Base-by-base conservation (phyloP, 2,888 invertebrate species). In the Andrena bucephala region DNA sequence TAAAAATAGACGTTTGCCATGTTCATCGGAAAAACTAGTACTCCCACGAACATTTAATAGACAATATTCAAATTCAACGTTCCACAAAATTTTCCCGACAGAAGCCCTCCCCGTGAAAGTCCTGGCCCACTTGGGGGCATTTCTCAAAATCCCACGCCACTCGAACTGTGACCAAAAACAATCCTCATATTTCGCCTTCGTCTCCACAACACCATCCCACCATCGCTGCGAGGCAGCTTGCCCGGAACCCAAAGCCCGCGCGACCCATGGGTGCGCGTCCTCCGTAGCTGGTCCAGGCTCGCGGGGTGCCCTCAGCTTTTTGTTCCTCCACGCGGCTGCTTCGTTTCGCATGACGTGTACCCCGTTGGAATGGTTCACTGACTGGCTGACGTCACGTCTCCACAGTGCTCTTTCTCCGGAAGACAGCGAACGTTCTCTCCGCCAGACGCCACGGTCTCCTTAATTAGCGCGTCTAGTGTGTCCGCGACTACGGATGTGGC, bases 401-500 rank as follows among this genome's bases (percentile, higher is more conserved):
- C 54, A 67, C 42, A 42, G 42, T 42, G 66, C 68, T 81, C 79
- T 85, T 84, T 83, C 72, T 71, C 75, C 84, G 42, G 76, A 65
- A 75, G 70, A 71, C 59, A 83, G 54, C 52, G 83, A 83, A 63
- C n/a, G 74, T 76, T 69, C 84, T 69, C 72, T 54, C 63, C 73
- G 66, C 81, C 78, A 80, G 75, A 71, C 77, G 81, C 81, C 66
- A 62, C 78, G 81, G 73, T 82, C 74, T 78, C 83, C 76, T 86
- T 86, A 84, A 86, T 84, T 87, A 84, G 86, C 71, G 68, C 36
- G 77, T 77, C 71, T 83, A 86, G 77, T 54, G 69, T 69, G 57
- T 71, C 60, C 54, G 79, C 63, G 66, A 60, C 77, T 36, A 29
- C 54, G 48, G 65, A 75, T 33, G 68, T 52, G 67, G 59, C 70